These are phyloP conservation scores for Brachymystax lenok DNA, from an alignment of 2,797 vertebrate genomes.

Conservation along the genomic window DNA sequence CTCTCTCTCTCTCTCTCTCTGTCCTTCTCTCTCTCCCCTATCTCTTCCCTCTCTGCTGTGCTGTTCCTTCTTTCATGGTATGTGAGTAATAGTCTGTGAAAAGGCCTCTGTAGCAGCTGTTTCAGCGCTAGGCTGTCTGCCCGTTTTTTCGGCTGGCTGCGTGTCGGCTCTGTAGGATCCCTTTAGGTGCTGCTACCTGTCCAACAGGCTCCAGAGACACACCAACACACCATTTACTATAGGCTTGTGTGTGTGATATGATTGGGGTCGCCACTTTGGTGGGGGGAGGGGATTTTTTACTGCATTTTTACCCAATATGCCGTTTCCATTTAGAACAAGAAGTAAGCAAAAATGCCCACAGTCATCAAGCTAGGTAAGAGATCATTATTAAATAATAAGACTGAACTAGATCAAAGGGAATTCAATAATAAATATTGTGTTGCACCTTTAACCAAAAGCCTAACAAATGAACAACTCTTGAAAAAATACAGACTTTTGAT, in stretches of 20 bases:
- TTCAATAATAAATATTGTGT: too few relatives aligned
- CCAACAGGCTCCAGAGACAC: not conserved
- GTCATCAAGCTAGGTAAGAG: too few relatives aligned
- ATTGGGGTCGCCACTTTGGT: not conserved
- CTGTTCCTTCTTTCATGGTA: not conserved
- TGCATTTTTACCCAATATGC: too few relatives aligned
- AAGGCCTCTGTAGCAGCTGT: not conserved
- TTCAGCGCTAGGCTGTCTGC: not conserved
- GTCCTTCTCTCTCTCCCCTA: not conserved
- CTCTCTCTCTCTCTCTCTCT: not conserved
- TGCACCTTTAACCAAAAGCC: too few relatives aligned
- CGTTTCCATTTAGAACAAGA: too few relatives aligned
- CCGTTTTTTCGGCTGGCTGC: not conserved
- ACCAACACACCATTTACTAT: not conserved
- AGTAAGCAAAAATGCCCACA: too few relatives aligned
- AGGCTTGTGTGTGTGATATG: not conserved
- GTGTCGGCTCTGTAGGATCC: not conserved
- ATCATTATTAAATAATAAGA: too few relatives aligned
- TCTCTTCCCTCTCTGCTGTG: not conserved
- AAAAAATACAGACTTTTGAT: too few relatives aligned
- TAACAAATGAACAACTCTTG: too few relatives aligned
- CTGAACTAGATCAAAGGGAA: too few relatives aligned
- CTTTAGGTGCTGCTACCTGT: not conserved
- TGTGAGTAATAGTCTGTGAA: not conserved
- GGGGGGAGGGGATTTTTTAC: too few relatives aligned